Conservation (phyloP, 2,113 vertebrate species). For the Otis tarda region DNA sequence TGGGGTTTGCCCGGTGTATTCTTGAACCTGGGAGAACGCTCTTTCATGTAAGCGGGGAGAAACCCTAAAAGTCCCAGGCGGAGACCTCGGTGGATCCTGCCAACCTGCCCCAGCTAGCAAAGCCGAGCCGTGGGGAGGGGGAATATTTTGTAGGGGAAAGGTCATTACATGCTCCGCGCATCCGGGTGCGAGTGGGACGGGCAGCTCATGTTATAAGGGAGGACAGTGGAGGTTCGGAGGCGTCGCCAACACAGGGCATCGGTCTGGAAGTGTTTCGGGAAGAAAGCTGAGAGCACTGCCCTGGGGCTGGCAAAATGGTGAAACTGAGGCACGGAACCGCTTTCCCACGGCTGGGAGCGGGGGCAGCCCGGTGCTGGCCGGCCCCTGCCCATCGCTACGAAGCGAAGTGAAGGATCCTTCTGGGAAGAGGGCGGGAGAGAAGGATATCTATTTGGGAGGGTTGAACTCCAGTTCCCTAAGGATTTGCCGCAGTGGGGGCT, state of each 20-base stretch:
- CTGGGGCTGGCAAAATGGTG: background rate
- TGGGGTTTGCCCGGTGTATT: background rate
- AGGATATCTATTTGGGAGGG: background rate
- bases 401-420: background rate
- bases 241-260: background rate
- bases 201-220: background rate
- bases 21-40: conserved; percentile 61
- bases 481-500: fast-evolving
- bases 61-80: background rate
- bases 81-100: background rate
- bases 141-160: background rate
- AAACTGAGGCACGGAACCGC: background rate
- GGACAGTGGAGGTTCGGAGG: background rate
- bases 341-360: background rate
- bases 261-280: background rate
- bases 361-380: fast-evolving
- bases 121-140: background rate
- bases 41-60: background rate
- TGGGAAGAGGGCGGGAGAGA: background rate
- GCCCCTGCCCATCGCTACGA: background rate
- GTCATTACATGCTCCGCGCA: background rate
- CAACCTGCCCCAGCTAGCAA: background rate
- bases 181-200: fast-evolving
- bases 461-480: background rate
- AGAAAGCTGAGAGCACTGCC: background rate